Base-by-base conservation (phyloP, 2,888 invertebrate genomes). In the Parnassius mnemosyne region DNA sequence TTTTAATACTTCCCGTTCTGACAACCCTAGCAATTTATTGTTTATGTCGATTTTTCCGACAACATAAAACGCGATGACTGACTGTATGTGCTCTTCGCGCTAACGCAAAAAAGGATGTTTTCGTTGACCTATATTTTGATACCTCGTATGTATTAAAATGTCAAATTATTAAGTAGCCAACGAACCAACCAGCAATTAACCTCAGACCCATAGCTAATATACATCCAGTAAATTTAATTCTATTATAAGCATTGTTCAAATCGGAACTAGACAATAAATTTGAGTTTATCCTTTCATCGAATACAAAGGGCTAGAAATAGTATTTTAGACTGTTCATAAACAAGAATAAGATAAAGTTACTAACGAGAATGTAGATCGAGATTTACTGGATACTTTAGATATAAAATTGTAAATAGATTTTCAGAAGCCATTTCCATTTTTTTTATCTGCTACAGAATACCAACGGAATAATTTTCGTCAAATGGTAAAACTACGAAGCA, bases 401-500 rank as follows among this genome's bases (percentile, higher is more conserved):
- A 60, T 43, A 60, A 64, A 60, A 65, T 52, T 59, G 60, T 60
- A 60, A 64, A 57, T 53, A 53, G 13, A 46, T 43, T 55, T 74
- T 76, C 78, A 77, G 54, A 79, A 78, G 73, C 75, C 67, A 68
- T 73, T 72, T 43, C n/a, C 10, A 71, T 64, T 71, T 67, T 73
- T 78, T 71, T 69, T 77, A 81, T 84, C 81, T 81, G 81, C 81
- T 81, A 80, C 76, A 80, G 81, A 77, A 83, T 74, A 80, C 77
- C 77, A 76, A 73, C 20, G 9, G 46, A 63, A 52, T 57, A 46
- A 57, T 44, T 44, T 44, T 58, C 13, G n/a, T 53, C 51, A 47
- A 60, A 47, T 49, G 34, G 49, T 53, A n/a, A 50, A 34, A 84
- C 85, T 87, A 87, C 81, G 75, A 82, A 84, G 86, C 85, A 84